These are phyloP conservation scores for Apteryx mantelli DNA, from an alignment of 2,113 vertebrate species.

Conservation along the genomic window DNA sequence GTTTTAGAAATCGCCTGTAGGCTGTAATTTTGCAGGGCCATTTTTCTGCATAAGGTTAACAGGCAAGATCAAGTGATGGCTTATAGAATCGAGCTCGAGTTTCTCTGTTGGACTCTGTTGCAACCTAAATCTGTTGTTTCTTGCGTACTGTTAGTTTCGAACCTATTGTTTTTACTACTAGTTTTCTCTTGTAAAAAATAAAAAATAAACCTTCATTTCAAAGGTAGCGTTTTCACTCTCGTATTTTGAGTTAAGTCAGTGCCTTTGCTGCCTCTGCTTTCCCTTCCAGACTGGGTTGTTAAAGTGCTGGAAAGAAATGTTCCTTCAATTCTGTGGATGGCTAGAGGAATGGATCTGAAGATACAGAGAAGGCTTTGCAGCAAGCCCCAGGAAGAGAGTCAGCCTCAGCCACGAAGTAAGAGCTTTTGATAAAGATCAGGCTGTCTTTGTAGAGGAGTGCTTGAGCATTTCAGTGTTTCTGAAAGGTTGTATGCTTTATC, in stretches of 20 bases:
- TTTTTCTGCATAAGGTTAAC: neutral
- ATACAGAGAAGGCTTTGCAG: conserved; percentile 61
- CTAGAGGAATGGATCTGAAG: neutral
- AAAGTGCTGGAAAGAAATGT: conserved; percentile 55
- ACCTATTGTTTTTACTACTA: neutral
- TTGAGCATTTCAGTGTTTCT: neutral
- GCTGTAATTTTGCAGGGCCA: neutral
- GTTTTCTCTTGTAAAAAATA: accelerated
- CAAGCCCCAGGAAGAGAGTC: conserved; percentile 58
- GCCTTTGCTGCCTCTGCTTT: neutral
- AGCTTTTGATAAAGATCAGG: neutral
- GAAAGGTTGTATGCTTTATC: no score
- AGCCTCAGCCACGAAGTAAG: conserved; percentile 1
- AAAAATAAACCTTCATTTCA: neutral
- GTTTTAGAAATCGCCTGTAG: neutral
- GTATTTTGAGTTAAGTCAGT: neutral
- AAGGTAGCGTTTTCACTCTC: neutral
- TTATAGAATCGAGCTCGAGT: neutral
- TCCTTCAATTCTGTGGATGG: conserved; percentile 4
- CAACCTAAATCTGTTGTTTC: neutral
- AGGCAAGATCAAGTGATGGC: neutral
- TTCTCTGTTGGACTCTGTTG: neutral
- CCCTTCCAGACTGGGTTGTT: conserved; percentile 55
- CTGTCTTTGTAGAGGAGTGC: neutral
- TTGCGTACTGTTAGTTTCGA: neutral